Conservation (phyloP, 2,888 invertebrate species). For the Drosophila ezoana region DNA sequence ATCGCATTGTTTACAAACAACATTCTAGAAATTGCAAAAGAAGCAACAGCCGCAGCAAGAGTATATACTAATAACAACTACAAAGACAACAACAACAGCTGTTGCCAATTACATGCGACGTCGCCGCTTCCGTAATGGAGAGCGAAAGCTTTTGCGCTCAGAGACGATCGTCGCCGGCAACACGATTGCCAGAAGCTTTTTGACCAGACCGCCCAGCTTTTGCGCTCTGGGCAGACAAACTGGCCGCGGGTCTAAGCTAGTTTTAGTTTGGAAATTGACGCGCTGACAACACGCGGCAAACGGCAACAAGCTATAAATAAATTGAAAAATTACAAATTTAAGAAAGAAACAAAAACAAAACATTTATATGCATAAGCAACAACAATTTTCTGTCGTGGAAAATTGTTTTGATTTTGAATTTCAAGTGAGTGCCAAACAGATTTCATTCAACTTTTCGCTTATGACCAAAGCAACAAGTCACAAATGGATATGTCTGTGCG, state of each 20-base stretch:
- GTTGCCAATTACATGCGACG: background rate
- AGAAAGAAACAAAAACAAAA: background rate
- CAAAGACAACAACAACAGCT: slow-evolving; percentile 26
- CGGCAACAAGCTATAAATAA: slow-evolving; percentile 44
- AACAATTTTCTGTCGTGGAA: slow-evolving; percentile 24
- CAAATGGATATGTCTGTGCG: slow-evolving; percentile 4
- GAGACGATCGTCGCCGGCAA: slow-evolving; percentile 11
- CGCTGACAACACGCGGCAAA: slow-evolving; percentile 49
- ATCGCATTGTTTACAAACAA: slow-evolving; percentile 60
- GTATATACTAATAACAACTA: slow-evolving; percentile 8
- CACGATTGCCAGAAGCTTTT: slow-evolving; percentile 45
- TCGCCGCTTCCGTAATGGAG: slow-evolving; percentile 25
- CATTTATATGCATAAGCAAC: background rate
- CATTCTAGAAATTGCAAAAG: slow-evolving; percentile 39
- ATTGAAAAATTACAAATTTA: slow-evolving; percentile 2
- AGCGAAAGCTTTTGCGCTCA: slow-evolving; percentile 41
- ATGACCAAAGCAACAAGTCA: background rate
- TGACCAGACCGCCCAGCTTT: slow-evolving; percentile 33
- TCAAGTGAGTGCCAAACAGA: slow-evolving; percentile 36
- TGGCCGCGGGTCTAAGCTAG: slow-evolving; percentile 59
- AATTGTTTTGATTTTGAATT: slow-evolving; percentile 20
- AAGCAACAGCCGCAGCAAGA: background rate
- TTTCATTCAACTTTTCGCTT: slow-evolving; percentile 28
- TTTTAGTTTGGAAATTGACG: slow-evolving; percentile 67
- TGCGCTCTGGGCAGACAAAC: slow-evolving; percentile 15